phyloP scores from a whole-genome alignment of 2,113 vertebrate species.

The Cranoglanis bouderius region DNA sequence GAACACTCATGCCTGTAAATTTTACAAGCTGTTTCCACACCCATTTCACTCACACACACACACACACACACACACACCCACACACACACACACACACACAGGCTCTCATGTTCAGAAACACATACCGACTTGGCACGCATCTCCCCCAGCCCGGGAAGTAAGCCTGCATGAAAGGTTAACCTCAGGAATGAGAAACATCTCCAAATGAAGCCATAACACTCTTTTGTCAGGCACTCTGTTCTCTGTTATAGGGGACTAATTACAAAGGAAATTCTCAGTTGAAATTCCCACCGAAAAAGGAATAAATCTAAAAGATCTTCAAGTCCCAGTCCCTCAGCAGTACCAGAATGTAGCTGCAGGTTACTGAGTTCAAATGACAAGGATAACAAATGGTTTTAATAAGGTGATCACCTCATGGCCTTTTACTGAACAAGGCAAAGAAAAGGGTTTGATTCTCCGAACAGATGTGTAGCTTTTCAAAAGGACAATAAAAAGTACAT shows the following conservation, averaged over 20 bases:
- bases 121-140: slow-evolving; percentile 23
- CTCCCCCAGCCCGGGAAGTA: slow-evolving; percentile 4
- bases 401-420: slow-evolving; percentile 21
- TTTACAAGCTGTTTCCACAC: slow-evolving; percentile 25
- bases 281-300: background rate
- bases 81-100: background rate
- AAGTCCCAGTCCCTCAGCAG: slow-evolving; percentile 1
- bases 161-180: slow-evolving; percentile 49
- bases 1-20: slow-evolving; percentile 42
- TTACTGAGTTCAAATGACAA: slow-evolving; percentile 8
- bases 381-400: slow-evolving; percentile 33
- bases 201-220: slow-evolving; percentile 42
- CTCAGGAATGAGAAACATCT: slow-evolving; percentile 54
- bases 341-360: slow-evolving; percentile 17
- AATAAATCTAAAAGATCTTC: background rate
- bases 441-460: slow-evolving; percentile 27
- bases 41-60: background rate
- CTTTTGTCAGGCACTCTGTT: slow-evolving; percentile 16
- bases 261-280: slow-evolving; percentile 37
- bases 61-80: background rate
- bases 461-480: slow-evolving; percentile 38
- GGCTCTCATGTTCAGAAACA: slow-evolving; percentile 5
- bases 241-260: slow-evolving; percentile 37
- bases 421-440: slow-evolving; percentile 29
- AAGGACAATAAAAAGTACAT: slow-evolving; percentile 18